Base-by-base conservation (phyloP, 2,113 vertebrate genomes). In the Anthoscopus minutus region DNA sequence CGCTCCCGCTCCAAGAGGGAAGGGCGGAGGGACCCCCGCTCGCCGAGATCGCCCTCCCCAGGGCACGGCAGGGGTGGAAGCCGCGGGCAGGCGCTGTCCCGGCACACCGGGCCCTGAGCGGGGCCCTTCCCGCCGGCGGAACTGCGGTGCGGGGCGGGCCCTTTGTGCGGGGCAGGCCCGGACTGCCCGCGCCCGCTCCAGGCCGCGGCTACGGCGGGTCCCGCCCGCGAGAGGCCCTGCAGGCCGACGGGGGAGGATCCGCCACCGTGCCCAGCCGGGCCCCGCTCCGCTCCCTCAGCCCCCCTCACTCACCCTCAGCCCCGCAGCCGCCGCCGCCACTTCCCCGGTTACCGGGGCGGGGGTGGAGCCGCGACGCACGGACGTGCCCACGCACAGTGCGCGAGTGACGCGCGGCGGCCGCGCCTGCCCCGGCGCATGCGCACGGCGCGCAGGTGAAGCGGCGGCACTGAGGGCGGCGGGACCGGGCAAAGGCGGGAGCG, bases 271-370 rank as follows among this genome's bases (percentile, higher is more conserved):
- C 25, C 19, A 6, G 33, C 33, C 57, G 45, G 30, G 17, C 23
- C 24, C 7, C 3, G 31, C 20, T 45, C 56, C 37, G 30, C 27
- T 2, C 7, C 60, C 71, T 54, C 40, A 4, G 53, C 11, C 30
- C 21, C 33, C 56, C 66, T 20, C 67, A 71, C 81, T 83, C 81
- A 53, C 80, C 51, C 30, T 3, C 12, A 7, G 33, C 64, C 50
- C 45, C 45, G 40, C 69, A 54, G 21, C 48, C 86, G 64, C 25
- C 51, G 62, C 95, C 91, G 90, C 95, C 94, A 72, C 92, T 91
- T 40, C 77, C 88, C 95, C 97, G 86, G 97, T 97, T 96, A 97
- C 97, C 89, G 96, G 86, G 86, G 37, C 73, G 72, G 91, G 92
- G 96, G 62, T 65, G 65, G 71, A 60, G 72, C 70, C 61, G 31